phyloP scores from a whole-genome alignment of 2,888 invertebrate genomes.

The Dione vanillae region DNA sequence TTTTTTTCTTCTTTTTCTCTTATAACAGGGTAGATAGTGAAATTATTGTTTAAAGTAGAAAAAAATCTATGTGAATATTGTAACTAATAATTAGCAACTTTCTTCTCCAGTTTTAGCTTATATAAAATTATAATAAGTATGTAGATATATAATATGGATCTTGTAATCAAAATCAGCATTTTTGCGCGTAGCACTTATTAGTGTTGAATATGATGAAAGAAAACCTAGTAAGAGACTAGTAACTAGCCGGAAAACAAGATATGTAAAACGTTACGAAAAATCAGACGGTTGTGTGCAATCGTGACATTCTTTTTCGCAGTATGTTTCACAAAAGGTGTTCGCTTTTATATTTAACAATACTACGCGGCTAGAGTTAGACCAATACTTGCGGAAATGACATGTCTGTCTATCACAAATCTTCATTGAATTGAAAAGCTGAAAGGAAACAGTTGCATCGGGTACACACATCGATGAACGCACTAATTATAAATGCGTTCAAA shows the following conservation, averaged over 20 bases:
- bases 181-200: not conserved
- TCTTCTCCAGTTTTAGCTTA: too few relatives aligned
- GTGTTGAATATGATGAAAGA: too few relatives aligned
- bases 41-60: too few relatives aligned
- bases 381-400: slow-evolving; percentile 65
- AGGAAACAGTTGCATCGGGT: slow-evolving; percentile 16
- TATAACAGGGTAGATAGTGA: too few relatives aligned
- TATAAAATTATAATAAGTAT: too few relatives aligned
- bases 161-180: not conserved
- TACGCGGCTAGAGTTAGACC: slow-evolving; percentile 56
- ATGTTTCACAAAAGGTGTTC: slow-evolving; percentile 51
- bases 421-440: slow-evolving; percentile 43
- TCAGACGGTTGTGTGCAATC: slow-evolving; percentile 47
- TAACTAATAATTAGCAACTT: too few relatives aligned
- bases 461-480: slow-evolving; percentile 4
- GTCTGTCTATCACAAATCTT: slow-evolving; percentile 68
- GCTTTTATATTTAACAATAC: slow-evolving; percentile 69
- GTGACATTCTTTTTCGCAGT: slow-evolving; percentile 30
- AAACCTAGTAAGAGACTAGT: slow-evolving; percentile 6
- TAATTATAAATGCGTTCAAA: not conserved
- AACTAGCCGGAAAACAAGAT: not conserved
- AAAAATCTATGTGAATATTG: too few relatives aligned
- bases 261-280: slow-evolving; percentile 14
- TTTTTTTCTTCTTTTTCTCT: not conserved
- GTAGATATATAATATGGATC: too few relatives aligned